Percentiles rank a stretch among this genome's conserved stretches.
Evolutionary conservation across 2,888 invertebrate species (phyloP).

Genomic region (Tetranychus piercei): DNA sequence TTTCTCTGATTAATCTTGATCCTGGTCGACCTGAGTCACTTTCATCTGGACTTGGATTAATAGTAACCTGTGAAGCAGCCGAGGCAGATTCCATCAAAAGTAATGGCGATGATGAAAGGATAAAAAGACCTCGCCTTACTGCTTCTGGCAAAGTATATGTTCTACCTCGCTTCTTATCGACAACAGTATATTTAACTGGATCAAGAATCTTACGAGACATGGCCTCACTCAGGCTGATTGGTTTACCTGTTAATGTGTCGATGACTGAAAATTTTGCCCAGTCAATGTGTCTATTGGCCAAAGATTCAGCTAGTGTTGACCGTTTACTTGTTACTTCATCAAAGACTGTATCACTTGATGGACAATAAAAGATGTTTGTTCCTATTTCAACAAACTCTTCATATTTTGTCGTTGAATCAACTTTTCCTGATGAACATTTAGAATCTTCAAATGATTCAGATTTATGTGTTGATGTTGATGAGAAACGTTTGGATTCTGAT

Average conservation of each 20-base stretch:
- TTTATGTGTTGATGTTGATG: neutral
- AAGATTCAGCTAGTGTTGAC: constrained; percentile 50
- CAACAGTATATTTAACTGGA: constrained; percentile 44
- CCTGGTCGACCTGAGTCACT: neutral
- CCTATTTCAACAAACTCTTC: constrained; percentile 17
- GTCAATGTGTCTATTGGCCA: constrained; percentile 53
- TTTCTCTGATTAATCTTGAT: constrained; percentile 13
- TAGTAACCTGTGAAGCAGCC: neutral
- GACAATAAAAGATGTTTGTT: constrained; percentile 16
- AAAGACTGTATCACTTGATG: constrained; percentile 14
- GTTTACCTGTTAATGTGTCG: constrained; percentile 55
- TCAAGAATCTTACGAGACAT: constrained; percentile 33
- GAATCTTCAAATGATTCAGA: neutral
- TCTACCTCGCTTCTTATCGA: constrained; percentile 61
- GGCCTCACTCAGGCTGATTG: constrained; percentile 41
- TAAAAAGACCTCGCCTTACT: constrained; percentile 36
- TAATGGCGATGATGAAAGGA: constrained; percentile 14
- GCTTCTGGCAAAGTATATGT: constrained; percentile 45
- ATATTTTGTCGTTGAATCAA: constrained; percentile 9
- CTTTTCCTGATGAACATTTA: neutral
- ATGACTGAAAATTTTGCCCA: constrained; percentile 39
- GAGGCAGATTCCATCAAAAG: constrained; percentile 10
- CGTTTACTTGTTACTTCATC: constrained; percentile 14
- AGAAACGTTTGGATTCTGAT: neutral
- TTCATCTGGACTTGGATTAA: neutral